Percentiles rank a stretch among this genome's conserved stretches.
Conservation (phyloP, 1,140 invertebrate species). For the Drosophila melanogaster region DNA sequence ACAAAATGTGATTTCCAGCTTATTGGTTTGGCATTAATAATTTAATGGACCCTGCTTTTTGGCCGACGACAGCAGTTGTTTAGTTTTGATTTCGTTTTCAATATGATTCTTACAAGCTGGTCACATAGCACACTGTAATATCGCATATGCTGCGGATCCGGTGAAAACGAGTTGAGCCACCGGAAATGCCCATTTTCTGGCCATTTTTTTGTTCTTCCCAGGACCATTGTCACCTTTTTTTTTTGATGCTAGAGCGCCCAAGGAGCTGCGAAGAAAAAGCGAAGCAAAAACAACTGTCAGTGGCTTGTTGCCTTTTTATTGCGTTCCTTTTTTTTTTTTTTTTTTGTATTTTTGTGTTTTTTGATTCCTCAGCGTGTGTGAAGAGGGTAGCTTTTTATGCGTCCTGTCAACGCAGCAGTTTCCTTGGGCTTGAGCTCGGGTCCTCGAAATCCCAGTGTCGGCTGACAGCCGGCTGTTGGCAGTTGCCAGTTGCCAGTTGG, state of each 20-base stretch:
- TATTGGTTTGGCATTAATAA: constrained; percentile 44
- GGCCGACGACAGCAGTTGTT: constrained; percentile 42
- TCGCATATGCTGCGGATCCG: constrained; percentile 71
- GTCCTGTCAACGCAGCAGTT: constrained; percentile 73
- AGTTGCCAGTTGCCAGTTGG: constrained; percentile 54
- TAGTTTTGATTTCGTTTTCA: constrained; percentile 25
- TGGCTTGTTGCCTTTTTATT: constrained; percentile 79
- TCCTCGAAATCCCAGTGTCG: constrained; percentile 31
- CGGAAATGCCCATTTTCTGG: constrained; percentile 71
- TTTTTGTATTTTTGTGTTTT: constrained; percentile 16
- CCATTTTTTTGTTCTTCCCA: constrained; percentile 45
- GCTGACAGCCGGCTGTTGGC: constrained; percentile 58
- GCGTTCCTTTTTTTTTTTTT: constrained; percentile 14
- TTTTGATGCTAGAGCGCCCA: constrained; percentile 24
- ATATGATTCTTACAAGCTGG: constrained; percentile 13
- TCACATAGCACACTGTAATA: constrained; percentile 35
- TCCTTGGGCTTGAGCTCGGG: constrained; percentile 24
- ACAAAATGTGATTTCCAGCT: constrained; percentile 45
- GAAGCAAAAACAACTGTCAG: constrained; percentile 71
- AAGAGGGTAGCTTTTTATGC: constrained; percentile 55
- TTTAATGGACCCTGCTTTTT: constrained; percentile 40
- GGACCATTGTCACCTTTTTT: constrained; percentile 73
- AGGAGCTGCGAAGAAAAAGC: constrained; percentile 22
- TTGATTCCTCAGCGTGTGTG: constrained; percentile 37
- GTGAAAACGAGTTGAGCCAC: constrained; percentile 19